Evolutionary conservation across 2,888 invertebrate genomes (phyloP), one percentile per base, ranked within the genome.

Genomic region (Acanthococcus lagerstroemiae): DNA sequence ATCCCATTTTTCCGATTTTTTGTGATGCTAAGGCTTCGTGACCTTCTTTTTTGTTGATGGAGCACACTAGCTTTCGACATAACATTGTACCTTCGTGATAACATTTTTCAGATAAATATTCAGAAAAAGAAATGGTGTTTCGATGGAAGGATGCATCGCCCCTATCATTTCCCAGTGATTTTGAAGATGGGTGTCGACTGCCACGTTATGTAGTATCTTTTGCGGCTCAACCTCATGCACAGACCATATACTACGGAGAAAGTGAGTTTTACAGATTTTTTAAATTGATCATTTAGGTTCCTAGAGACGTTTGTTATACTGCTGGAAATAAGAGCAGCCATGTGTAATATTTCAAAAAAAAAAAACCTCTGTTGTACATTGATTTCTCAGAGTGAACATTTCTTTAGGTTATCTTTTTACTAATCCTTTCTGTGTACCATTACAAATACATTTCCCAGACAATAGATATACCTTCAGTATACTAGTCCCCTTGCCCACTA

Each of bases 201-300:
- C 83, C 83, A 70, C 82, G 82, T 78, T 83, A 83, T 75, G 82
- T 83, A 70, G 83, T 83, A 73, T 80, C 80, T 69, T 83, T 83
- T 78, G 77, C 78, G 73, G 80, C 81, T 71, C 81, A 81, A 76
- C 79, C 80, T 76, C 80, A 81, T 76, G 80, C 80, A 75, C 81
- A 80, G 76, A 80, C 80, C 75, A 80, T 81, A 75, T 80, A 79
- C 77, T 83, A 81, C 77, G 82, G 83, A 75, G 83, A 83, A 80
- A 82, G 83, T 83, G 79, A 50, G 63, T 37, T 37, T 30, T 37
- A 2, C n/a, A n/a, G n/a, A n/a, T n/a, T n/a, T n/a, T n/a, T n/a
- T n/a, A 2, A 9, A 15, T 37, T 37, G 37, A 37, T 3, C 37
- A 37, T n/a, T n/a, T n/a, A n/a, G n/a, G n/a, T n/a, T n/a, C n/a